Evolutionary conservation across 2,888 invertebrate genomes (phyloP).

Genomic region (Zygothrica quintamaculata): DNA sequence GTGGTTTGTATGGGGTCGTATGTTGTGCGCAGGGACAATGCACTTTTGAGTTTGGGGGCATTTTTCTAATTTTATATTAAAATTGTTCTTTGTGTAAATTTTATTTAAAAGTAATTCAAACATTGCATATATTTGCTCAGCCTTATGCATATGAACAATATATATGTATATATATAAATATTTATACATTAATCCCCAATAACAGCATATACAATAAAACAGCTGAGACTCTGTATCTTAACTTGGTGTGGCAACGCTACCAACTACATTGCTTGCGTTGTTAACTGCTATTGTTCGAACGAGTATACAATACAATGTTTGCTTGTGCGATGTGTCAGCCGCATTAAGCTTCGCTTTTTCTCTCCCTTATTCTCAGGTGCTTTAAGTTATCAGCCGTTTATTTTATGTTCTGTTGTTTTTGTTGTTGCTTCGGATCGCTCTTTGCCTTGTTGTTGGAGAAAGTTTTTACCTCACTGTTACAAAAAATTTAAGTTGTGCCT

Average conservation of each 20-base stretch:
- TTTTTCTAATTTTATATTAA: conserved; percentile 53
- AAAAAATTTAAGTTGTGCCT: background rate
- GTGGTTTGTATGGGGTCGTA: conserved; percentile 11
- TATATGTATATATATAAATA: too few species aligned
- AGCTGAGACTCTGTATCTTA: conserved; percentile 56
- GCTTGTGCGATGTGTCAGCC: background rate
- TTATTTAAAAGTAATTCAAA: background rate
- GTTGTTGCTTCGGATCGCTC: conserved; percentile 3
- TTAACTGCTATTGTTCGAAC: conserved; percentile 7
- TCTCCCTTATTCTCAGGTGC: conserved; percentile 41
- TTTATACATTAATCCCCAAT: too few species aligned
- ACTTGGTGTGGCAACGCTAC: conserved; percentile 53
- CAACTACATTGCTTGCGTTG: conserved; percentile 34
- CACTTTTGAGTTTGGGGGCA: too few species aligned
- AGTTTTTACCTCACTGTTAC: conserved; percentile 56
- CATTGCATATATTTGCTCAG: conserved; percentile 8
- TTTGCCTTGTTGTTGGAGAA: conserved; percentile 59
- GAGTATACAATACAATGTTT: conserved; percentile 3
- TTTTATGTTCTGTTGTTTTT: conserved; percentile 33
- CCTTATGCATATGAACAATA: conserved; percentile 24
- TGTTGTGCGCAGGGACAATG: conserved; percentile 14
- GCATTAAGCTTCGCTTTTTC: conserved; percentile 6
- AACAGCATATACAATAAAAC: conserved; percentile 32
- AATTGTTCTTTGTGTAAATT: conserved; percentile 8
- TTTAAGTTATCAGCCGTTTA: conserved; percentile 57